Evolutionary conservation across 2,888 invertebrate species (phyloP).

Genomic region (Physocephala rufipes): DNA sequence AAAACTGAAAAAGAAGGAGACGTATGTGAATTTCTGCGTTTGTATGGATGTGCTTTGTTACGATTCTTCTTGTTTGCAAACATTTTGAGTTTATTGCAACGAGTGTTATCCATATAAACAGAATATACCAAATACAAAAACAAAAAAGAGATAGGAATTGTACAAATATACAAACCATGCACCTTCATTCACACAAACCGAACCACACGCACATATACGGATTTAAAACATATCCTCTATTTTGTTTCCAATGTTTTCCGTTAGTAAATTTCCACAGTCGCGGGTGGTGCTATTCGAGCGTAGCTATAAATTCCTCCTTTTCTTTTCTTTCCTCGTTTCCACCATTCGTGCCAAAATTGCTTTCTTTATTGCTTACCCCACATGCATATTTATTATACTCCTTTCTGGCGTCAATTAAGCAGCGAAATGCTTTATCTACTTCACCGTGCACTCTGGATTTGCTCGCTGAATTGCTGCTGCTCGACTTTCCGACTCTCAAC

Average conservation of each 20-base stretch:
- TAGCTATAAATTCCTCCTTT: constrained; percentile 57
- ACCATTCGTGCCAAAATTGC: constrained; percentile 49
- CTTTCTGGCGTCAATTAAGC: constrained; percentile 61
- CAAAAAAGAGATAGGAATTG: neutral
- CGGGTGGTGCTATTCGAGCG: constrained; percentile 50
- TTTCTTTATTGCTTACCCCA: constrained; percentile 46
- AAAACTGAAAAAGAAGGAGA: neutral
- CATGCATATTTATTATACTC: too few relatives aligned
- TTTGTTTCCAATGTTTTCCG: too few relatives aligned
- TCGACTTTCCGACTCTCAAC: constrained; percentile 1
- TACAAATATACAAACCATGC: neutral
- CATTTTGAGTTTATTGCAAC: constrained; percentile 26
- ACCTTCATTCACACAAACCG: neutral
- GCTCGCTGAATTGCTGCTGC: too few relatives aligned
- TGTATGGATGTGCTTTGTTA: too few relatives aligned
- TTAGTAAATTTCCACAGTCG: too few relatives aligned
- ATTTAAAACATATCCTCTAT: neutral
- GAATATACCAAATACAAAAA: neutral
- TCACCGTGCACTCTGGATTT: constrained; percentile 39
- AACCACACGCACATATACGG: neutral
- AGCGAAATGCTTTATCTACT: constrained; percentile 58
- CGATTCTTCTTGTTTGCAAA: constrained; percentile 24
- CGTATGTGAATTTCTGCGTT: constrained; percentile 32
- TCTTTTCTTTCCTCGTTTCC: constrained; percentile 1
- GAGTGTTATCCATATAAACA: neutral